A percentile compares a stretch with the other conserved stretches of the same genome.
These are phyloP conservation scores for Cataglyphis rosenhaueri DNA, from an alignment of 2,888 invertebrate genomes.

Conservation along the genomic window DNA sequence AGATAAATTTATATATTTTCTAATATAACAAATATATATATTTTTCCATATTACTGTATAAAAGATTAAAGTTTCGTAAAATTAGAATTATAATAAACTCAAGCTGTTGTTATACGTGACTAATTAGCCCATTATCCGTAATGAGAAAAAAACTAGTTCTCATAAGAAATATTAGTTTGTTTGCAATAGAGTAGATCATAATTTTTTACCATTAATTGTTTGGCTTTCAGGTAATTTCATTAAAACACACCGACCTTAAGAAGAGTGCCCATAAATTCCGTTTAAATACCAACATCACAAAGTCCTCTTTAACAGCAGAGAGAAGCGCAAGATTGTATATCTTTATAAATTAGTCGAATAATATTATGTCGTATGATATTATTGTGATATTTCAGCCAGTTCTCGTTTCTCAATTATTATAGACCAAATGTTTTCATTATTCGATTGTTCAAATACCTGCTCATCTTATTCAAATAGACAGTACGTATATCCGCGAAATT, in stretches of 20 bases:
- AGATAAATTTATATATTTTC: not conserved
- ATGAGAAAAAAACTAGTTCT: not conserved
- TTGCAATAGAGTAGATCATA: constrained; percentile 7
- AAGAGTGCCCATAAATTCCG: constrained; percentile 35
- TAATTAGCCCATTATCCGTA: not conserved
- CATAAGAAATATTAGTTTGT: not conserved
- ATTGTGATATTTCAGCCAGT: constrained; percentile 10
- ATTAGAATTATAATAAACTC: not conserved
- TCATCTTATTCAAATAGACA: not conserved
- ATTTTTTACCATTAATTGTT: constrained; percentile 35
- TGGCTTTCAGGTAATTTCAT: constrained; percentile 33
- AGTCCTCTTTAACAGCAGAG: constrained; percentile 23
- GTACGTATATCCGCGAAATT: not conserved
- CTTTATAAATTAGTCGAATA: constrained; percentile 36
- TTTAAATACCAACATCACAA: constrained; percentile 25
- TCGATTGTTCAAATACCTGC: not conserved
- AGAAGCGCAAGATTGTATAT: constrained; percentile 19
- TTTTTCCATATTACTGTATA: not conserved
- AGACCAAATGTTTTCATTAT: not conserved
- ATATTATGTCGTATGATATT: constrained; percentile 17
- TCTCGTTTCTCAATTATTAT: constrained; percentile 20
- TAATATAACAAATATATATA: not conserved
- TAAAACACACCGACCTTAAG: constrained; percentile 20
- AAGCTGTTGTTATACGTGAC: not conserved
- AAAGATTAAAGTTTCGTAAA: not conserved